Conservation (phyloP, 2,797 vertebrate species). For the Chrysocyon brachyurus region DNA sequence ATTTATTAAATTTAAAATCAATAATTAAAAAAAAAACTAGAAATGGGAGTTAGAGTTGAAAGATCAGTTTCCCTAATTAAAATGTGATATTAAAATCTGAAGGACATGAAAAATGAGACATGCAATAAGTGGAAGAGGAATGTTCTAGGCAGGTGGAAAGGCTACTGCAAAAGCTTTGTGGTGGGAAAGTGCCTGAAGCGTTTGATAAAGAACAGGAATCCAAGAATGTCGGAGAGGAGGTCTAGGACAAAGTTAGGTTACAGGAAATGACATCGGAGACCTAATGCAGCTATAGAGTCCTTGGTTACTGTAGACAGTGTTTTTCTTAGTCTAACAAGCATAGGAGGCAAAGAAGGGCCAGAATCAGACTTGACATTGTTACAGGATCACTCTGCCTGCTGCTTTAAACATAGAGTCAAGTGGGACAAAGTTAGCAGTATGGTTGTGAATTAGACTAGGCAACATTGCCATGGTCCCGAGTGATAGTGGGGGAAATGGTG, state of each 20-base stretch:
- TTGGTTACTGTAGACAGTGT: neutral
- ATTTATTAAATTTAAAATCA: neutral
- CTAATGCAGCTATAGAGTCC: neutral
- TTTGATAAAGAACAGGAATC: neutral
- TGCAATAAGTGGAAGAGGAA: neutral
- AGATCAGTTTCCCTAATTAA: neutral
- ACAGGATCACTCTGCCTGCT: neutral
- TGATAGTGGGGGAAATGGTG: neutral
- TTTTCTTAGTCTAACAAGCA: neutral
- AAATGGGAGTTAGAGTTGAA: neutral
- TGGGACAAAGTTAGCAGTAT: neutral
- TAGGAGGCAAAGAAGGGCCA: neutral
- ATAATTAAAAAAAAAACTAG: neutral
- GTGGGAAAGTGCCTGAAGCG: neutral
- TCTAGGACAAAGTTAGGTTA: neutral
- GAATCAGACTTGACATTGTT: neutral
- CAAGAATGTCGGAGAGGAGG: too few relatives aligned
- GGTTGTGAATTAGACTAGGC: neutral
- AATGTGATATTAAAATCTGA: neutral
- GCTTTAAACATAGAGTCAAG: neutral
- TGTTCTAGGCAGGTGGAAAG: neutral
- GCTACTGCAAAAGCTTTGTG: neutral
- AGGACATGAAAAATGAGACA: neutral
- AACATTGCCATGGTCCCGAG: neutral
- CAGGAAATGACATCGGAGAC: neutral